A percentile compares a stretch with the other conserved stretches of the same genome.
These are phyloP conservation scores for Scelioninae gen. 1 DNA, from an alignment of 2,888 invertebrate genomes.

Conservation along the genomic window DNA sequence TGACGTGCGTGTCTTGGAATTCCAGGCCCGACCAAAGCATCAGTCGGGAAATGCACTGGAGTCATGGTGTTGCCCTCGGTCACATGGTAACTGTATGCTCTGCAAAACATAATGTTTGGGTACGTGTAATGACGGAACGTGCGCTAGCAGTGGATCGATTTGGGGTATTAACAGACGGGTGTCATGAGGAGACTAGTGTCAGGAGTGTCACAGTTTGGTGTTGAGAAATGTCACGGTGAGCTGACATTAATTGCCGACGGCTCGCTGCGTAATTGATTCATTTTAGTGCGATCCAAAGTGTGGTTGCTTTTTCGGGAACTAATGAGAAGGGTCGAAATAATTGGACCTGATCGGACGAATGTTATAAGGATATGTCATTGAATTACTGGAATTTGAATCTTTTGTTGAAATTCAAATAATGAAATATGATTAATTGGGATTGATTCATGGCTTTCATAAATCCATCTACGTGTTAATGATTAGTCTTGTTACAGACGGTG, in stretches of 20 bases:
- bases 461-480: not conserved
- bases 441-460: not conserved
- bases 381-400: constrained; percentile 3
- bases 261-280: constrained; percentile 27
- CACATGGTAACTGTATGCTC: constrained; percentile 97
- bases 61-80: constrained; percentile 93
- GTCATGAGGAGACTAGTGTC: constrained; percentile 27
- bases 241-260: constrained; percentile 43
- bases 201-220: constrained; percentile 36
- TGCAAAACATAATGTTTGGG: constrained; percentile 81
- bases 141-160: no score
- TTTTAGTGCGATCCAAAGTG: no score
- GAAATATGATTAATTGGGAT: not conserved
- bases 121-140: constrained; percentile 43
- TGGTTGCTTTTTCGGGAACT: no score
- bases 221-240: constrained; percentile 36
- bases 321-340: no score
- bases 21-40: constrained; percentile 95
- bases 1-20: constrained; percentile 96
- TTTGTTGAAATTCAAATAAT: not conserved
- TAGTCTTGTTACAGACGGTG: no score
- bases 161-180: no score
- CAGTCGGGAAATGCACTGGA: constrained; percentile 96
- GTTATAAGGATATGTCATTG: no score
- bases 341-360: no score